phyloP scores from a whole-genome alignment of 1,140 invertebrate genomes.

The Drosophila subpulchrella region DNA sequence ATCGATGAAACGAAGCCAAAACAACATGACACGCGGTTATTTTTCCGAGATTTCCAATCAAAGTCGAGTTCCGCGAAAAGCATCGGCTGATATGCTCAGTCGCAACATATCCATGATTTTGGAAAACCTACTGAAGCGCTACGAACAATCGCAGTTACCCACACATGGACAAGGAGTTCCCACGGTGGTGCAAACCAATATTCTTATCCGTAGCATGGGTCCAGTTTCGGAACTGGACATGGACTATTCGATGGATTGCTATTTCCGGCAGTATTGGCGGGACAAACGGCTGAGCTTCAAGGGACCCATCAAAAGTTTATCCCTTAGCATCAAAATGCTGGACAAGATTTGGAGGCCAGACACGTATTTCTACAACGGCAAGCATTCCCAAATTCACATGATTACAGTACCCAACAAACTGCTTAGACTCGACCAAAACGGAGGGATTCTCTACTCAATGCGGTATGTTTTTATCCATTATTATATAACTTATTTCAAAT shows the following conservation, averaged over 20 bases:
- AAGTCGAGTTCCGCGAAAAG: conserved; percentile 81
- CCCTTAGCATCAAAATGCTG: conserved; percentile 95
- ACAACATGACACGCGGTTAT: background rate
- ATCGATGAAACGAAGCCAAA: background rate
- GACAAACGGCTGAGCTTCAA: conserved; percentile 93
- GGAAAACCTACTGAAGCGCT: conserved; percentile 94
- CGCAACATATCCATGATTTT: conserved; percentile 93
- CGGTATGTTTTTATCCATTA: conserved; percentile 87
- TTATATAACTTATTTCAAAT: background rate
- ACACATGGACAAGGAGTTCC: conserved; percentile 93
- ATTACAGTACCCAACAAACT: conserved; percentile 98
- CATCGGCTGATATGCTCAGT: conserved; percentile 89
- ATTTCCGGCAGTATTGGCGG: conserved; percentile 96
- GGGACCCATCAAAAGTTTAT: conserved; percentile 92
- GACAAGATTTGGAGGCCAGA: conserved; percentile 98
- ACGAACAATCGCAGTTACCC: conserved; percentile 95
- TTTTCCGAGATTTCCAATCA: conserved; percentile 15
- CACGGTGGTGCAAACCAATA: conserved; percentile 95
- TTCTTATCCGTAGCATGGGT: conserved; percentile 97
- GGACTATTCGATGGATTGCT: conserved; percentile 99
- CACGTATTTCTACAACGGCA: conserved; percentile 97
- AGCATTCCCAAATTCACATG: conserved; percentile 96
- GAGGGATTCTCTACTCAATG: conserved; percentile 97
- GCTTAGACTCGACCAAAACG: conserved; percentile 94
- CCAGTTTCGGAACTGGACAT: conserved; percentile 98